phyloP scores from a whole-genome alignment of 2,113 vertebrate genomes.

The Stomatorhinus ivindoensis region DNA sequence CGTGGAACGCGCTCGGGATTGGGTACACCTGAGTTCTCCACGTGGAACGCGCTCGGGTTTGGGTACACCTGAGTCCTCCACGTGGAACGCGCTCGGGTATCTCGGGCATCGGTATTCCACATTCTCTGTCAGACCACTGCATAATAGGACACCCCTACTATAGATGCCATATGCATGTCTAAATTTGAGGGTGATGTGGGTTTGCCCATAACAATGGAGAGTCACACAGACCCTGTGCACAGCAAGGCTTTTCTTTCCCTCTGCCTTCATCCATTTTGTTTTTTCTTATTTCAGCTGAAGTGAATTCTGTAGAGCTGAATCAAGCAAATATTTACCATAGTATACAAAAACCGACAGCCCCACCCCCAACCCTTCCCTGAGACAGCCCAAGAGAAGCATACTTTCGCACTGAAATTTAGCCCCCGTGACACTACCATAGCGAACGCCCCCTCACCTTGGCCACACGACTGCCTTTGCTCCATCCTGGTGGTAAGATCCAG shows the following conservation, averaged over 20 bases:
- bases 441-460: conserved; percentile 74
- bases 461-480: conserved; percentile 69
- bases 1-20: background rate
- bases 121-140: background rate
- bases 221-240: background rate
- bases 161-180: background rate
- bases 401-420: background rate
- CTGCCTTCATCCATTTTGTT: background rate
- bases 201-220: background rate
- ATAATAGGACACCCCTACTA: background rate
- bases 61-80: background rate
- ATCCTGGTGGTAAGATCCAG: conserved; percentile 97
- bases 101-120: background rate
- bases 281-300: background rate
- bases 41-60: background rate
- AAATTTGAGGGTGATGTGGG: background rate
- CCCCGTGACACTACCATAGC: background rate
- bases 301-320: background rate
- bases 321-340: background rate
- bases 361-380: background rate
- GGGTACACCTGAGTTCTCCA: background rate
- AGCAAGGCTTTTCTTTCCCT: background rate
- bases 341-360: background rate
- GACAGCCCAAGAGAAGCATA: background rate
- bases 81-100: too few relatives aligned